phyloP scores from a whole-genome alignment of 1,140 invertebrate species.

The Plodia interpunctella region DNA sequence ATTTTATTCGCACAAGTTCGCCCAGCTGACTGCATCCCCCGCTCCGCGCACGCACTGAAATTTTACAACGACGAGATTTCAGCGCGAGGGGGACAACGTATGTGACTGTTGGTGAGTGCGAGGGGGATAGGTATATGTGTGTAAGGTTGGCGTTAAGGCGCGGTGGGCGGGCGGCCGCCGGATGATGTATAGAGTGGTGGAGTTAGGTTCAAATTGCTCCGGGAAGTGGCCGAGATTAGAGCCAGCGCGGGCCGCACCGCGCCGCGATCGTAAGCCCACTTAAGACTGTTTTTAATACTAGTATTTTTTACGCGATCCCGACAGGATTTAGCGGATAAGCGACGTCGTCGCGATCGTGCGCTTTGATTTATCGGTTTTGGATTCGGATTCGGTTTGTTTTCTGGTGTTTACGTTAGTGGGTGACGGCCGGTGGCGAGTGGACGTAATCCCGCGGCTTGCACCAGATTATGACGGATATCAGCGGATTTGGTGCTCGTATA shows the following conservation, averaged over 20 bases:
- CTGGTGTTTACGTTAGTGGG: slow-evolving; percentile 71
- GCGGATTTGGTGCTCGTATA: slow-evolving; percentile 58
- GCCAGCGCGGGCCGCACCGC: slow-evolving; percentile 70
- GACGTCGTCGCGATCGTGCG: slow-evolving; percentile 64
- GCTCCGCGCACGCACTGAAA: slow-evolving; percentile 54
- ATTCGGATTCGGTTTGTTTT: slow-evolving; percentile 50
- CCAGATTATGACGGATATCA: slow-evolving; percentile 71
- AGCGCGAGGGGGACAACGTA: slow-evolving; percentile 42
- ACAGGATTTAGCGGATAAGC: slow-evolving; percentile 73
- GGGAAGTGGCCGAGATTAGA: slow-evolving; percentile 83
- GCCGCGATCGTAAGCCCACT: slow-evolving; percentile 73
- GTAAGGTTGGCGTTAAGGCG: slow-evolving; percentile 30
- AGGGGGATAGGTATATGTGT: slow-evolving; percentile 43
- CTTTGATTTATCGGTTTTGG: slow-evolving; percentile 75
- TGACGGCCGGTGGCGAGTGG: slow-evolving; percentile 54
- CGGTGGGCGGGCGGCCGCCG: slow-evolving; percentile 64
- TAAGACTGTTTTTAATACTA: slow-evolving; percentile 77
- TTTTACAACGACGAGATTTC: slow-evolving; percentile 63
- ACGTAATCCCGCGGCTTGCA: slow-evolving; percentile 65
- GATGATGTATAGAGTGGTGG: slow-evolving; percentile 83
- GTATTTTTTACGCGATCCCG: slow-evolving; percentile 76
- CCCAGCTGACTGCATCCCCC: slow-evolving; percentile 69
- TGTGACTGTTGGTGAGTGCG: slow-evolving; percentile 19
- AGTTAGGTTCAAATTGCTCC: slow-evolving; percentile 82
- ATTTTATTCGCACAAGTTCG: slow-evolving; percentile 74